Conservation (phyloP, 2,888 invertebrate species). For the Falcaria lacertinaria region DNA sequence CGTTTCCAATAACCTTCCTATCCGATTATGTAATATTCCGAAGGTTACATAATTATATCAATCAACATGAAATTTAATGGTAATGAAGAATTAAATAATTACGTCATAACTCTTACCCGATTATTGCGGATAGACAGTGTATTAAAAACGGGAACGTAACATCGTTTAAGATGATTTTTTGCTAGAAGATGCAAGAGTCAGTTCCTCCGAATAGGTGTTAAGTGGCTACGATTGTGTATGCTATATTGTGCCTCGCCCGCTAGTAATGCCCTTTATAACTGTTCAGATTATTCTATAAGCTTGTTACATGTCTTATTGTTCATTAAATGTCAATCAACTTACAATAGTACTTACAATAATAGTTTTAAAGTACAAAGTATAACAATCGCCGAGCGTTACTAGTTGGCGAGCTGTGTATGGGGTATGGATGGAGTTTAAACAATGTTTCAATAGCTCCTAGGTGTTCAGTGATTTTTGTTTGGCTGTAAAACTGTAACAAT, state of each 20-base stretch:
- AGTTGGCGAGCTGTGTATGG: slow-evolving; percentile 43
- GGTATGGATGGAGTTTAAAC: slow-evolving; percentile 9
- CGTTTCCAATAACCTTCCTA: slow-evolving; percentile 1
- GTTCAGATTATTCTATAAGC: slow-evolving; percentile 6
- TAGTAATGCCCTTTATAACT: slow-evolving; percentile 44
- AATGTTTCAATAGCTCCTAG: slow-evolving; percentile 40
- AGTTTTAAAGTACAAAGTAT: slow-evolving; percentile 42
- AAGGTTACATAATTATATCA: not conserved
- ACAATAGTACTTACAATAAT: slow-evolving; percentile 24
- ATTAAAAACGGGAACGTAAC: not conserved
- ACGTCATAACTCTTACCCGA: not conserved
- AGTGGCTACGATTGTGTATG: slow-evolving; percentile 17
- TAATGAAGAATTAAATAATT: not conserved
- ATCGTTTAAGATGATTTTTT: too few relatives aligned
- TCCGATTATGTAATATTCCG: not conserved
- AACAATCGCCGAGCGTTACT: slow-evolving; percentile 42
- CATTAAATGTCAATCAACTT: slow-evolving; percentile 2
- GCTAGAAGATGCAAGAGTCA: too few relatives aligned
- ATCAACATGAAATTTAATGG: not conserved
- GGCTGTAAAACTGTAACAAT: slow-evolving; percentile 36
- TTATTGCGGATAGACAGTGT: not conserved
- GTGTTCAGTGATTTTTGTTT: slow-evolving; percentile 43
- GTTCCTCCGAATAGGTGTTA: too few relatives aligned
- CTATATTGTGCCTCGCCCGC: slow-evolving; percentile 38
- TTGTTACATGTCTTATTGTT: slow-evolving; percentile 7